Evolutionary conservation across 1,140 invertebrate species (phyloP), one percentile per base, ranked within the genome.

Genomic region (Notospermus geniculatus): DNA sequence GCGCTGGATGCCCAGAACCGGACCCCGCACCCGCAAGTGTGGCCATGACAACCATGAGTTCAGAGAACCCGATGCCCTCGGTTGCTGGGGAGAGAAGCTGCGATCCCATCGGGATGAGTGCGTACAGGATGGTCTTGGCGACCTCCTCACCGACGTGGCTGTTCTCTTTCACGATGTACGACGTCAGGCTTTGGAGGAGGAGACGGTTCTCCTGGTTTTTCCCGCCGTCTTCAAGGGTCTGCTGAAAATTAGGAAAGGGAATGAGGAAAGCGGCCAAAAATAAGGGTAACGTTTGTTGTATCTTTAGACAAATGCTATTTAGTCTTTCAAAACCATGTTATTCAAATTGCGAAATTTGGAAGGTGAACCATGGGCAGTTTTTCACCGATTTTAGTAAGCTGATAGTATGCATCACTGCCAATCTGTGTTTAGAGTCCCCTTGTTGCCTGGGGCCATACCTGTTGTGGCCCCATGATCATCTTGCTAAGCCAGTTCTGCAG

Each of bases 21-120:
- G 86, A 84, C 9, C 91, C 88, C 30, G 90, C 89, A 75, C 92
- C 90, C 0, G 93, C 92, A 59, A 96, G 79, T 1, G 88, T 91
- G 2, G 90, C 89, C 81, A 84, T 80, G 4, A 93, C 87, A 64
- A 88, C 85, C 84, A 96, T 88, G 15, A 95, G 82, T 72, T 92
- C 90, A 7, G 89, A 86, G 72, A 93, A 92, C 28, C 89, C 89
- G 45, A 86, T 83, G 1, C 86, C 88, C 73, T 91, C 89, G 28
- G 87, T 84, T 54, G 83, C 81, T 4, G 84, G 82, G 2, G 67
- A 63, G 30, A 79, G 78, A n/a, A 92, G 81, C 7, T 87, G 84
- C 53, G 86, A 86, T 1, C 87, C 89, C 71, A 93, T 84, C 43
- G 89, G 88, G 55, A 94, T 86, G 1, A 95, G 79, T 0, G 90